phyloP scores from a whole-genome alignment of 1,140 invertebrate species.

The Bombus superbus region DNA sequence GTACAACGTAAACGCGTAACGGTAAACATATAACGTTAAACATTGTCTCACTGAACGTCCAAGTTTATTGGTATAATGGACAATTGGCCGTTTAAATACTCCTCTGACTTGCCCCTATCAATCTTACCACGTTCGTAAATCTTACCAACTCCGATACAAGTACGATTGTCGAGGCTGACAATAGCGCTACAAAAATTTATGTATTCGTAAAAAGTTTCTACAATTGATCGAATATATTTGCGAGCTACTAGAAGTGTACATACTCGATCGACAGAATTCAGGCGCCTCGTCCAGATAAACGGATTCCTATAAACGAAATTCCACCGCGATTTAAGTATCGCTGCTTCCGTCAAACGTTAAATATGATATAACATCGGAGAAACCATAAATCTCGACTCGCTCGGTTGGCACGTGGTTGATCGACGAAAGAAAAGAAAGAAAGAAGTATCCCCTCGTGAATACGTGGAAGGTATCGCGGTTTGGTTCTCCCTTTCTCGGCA shows the following conservation, averaged over 20 bases:
- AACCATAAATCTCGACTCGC: slow-evolving; percentile 39
- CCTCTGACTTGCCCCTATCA: no score
- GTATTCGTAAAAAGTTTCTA: not conserved
- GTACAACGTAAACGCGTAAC: no score
- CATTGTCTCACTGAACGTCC: no score
- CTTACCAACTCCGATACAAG: no score
- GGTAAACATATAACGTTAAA: no score
- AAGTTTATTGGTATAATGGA: no score
- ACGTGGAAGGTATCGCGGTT: slow-evolving; percentile 57
- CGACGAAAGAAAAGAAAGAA: slow-evolving; percentile 36
- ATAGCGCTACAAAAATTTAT: no score
- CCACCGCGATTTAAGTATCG: not conserved
- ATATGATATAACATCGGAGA: not conserved
- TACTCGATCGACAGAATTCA: not conserved
- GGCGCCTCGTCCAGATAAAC: no score
- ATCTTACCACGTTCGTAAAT: no score
- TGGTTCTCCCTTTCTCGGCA: slow-evolving; percentile 35
- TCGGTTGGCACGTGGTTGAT: slow-evolving; percentile 50
- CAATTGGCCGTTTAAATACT: no score
- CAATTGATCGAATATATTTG: not conserved
- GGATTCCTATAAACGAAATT: no score
- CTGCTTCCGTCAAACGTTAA: not conserved
- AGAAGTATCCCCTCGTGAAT: slow-evolving; percentile 58
- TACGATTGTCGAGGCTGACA: no score
- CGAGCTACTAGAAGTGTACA: not conserved